Conservation (phyloP, 2,888 invertebrate genomes). For the Eledone cirrhosa region DNA sequence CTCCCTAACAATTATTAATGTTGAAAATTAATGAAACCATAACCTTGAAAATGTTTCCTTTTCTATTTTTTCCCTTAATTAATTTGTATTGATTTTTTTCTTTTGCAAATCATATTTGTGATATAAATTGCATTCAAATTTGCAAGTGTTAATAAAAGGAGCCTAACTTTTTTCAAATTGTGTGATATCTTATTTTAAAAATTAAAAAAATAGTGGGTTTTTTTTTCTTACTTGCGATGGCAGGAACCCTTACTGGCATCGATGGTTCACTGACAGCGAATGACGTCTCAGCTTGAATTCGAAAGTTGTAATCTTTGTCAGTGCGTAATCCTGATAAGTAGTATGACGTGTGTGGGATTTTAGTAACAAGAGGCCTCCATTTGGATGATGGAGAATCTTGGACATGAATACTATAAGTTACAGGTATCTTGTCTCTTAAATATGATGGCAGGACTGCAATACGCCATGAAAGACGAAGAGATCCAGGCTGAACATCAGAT, state of each 20-base stretch:
- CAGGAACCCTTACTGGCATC: constrained; percentile 69
- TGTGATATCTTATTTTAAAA: too few relatives aligned
- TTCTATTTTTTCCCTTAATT: too few relatives aligned
- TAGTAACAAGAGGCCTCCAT: constrained; percentile 54
- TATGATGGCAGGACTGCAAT: constrained; percentile 53
- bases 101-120: too few relatives aligned
- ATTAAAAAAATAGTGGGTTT: background rate
- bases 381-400: constrained; percentile 49
- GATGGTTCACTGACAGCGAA: constrained; percentile 96
- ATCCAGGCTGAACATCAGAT: constrained; percentile 51
- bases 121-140: too few relatives aligned
- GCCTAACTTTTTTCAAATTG: too few relatives aligned
- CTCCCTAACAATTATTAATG: too few relatives aligned
- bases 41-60: too few relatives aligned
- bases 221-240: constrained; percentile 40
- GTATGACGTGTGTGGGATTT: constrained; percentile 54
- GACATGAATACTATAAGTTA: constrained; percentile 55
- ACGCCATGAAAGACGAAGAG: constrained; percentile 55
- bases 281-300: constrained; percentile 94
- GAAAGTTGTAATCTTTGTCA: constrained; percentile 92
- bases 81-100: too few relatives aligned
- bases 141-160: too few relatives aligned
- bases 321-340: constrained; percentile 50
- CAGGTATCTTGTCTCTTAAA: constrained; percentile 42
- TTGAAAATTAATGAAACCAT: too few relatives aligned